Base-by-base conservation (phyloP, 2,888 invertebrate genomes). In the Phalera bucephala region DNA sequence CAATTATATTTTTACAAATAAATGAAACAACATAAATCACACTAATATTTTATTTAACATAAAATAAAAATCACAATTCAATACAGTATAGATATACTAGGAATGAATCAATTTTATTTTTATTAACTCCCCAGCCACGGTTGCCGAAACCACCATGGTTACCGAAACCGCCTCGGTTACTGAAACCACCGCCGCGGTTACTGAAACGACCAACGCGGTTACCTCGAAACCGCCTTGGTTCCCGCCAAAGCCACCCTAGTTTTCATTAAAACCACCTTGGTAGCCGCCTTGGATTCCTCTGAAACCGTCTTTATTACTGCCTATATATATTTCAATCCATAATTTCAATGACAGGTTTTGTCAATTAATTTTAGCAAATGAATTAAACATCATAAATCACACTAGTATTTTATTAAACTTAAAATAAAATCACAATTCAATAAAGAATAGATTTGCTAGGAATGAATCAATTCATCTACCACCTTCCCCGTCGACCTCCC, bases 251-350 rank as follows among this genome's bases (percentile, higher is more conserved):
- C 61, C 54, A 1, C 57, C 55, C 3, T 39, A 10, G 12, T 47
- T 48, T 1, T 59, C 53, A 0, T 63, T 60, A 15, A 51, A 69
- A 0, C 66, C 63, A 2, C 60, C 61, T 10, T 44, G 23, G 20
- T 52, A 49, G 0, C 55, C 43, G 2, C 70, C 62, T 26, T 62
- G 55, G 22, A 63, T 56, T 3, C 34, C 15, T 0, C 57, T 50
- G 11, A 46, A 67, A 1, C 64, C 60, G 0, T 68, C 58, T 13
- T 40, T 36, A 20, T 54, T 56, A 0, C 59, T 52, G 10, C 48
- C 65, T n/a, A n/a, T n/a, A n/a, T n/a, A n/a, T n/a, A n/a, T n/a
- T n/a, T n/a, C n/a, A n/a, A n/a, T n/a, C n/a, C n/a, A n/a, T n/a
- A n/a, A n/a, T n/a, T n/a, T n/a, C n/a, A n/a, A n/a, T n/a, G n/a